A percentile compares a stretch with the other conserved stretches of the same genome.
Conservation (phyloP, 2,113 vertebrate species). For the Casuarius casuarius region DNA sequence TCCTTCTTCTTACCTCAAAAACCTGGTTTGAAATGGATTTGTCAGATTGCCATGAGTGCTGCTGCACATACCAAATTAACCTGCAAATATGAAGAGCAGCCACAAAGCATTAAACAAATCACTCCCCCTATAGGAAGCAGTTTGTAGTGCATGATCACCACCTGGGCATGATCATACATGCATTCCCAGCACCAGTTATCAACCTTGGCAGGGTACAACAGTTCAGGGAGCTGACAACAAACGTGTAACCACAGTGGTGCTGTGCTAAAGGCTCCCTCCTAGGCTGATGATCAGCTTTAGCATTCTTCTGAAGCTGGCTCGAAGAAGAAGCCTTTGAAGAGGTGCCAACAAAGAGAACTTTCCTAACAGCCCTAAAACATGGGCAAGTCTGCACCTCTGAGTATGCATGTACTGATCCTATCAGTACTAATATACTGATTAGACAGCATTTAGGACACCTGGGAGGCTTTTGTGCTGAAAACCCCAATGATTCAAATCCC, state of each 20-base stretch:
- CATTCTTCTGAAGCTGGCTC: not conserved
- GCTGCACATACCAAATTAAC: not conserved
- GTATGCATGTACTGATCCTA: not conserved
- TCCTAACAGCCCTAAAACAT: not conserved
- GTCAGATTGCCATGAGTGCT: not conserved
- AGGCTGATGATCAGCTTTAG: not conserved
- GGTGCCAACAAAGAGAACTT: not conserved
- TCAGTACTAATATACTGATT: not conserved
- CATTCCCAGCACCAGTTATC: not conserved
- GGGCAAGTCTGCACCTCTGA: not conserved
- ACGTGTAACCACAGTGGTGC: not conserved
- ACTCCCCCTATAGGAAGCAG: constrained; percentile 1
- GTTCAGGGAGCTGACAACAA: not conserved
- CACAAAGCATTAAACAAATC: not conserved
- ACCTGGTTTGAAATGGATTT: not conserved
- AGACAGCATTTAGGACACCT: not conserved
- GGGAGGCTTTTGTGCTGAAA: not conserved
- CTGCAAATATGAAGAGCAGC: not conserved
- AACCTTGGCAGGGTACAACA: not conserved
- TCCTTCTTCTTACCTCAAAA: not conserved
- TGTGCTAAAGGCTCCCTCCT: not conserved
- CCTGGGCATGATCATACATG: not conserved
- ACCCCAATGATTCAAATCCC: not conserved
- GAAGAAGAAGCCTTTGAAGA: not conserved
- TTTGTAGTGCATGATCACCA: not conserved